Evolutionary conservation across 2,888 invertebrate genomes (phyloP).

Genomic region (Hemistola chrysoprasaria): DNA sequence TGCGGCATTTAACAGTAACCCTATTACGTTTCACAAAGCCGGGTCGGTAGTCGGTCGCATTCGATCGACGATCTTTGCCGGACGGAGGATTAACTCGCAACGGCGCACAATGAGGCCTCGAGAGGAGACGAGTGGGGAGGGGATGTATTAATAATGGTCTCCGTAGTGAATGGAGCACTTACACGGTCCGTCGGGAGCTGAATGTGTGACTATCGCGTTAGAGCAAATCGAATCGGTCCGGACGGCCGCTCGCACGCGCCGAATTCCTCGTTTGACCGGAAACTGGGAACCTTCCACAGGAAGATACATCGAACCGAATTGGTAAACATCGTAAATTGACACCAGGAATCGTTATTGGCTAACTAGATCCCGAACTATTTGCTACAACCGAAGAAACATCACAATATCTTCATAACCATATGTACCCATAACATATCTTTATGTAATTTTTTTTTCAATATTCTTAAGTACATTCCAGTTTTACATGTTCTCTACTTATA

Average conservation of each 20-base stretch:
- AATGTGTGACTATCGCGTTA: slow-evolving; percentile 78
- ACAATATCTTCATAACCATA: too few species aligned
- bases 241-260: slow-evolving; percentile 62
- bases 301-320: slow-evolving; percentile 45
- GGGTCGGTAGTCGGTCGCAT: slow-evolving; percentile 63
- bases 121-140: slow-evolving; percentile 65
- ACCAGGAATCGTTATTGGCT: slow-evolving; percentile 31
- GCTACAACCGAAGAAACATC: slow-evolving; percentile 1
- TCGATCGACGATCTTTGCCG: slow-evolving; percentile 74
- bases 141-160: slow-evolving; percentile 78
- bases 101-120: slow-evolving; percentile 69
- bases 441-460: too few species aligned
- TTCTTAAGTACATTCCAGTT: too few species aligned
- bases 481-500: too few species aligned
- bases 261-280: slow-evolving; percentile 65
- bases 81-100: slow-evolving; percentile 73
- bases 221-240: slow-evolving; percentile 77
- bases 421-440: too few species aligned
- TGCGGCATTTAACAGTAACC: slow-evolving; percentile 73
- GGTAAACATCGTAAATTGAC: slow-evolving; percentile 42
- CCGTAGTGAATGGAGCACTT: slow-evolving; percentile 77
- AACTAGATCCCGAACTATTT: slow-evolving; percentile 24
- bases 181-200: slow-evolving; percentile 74
- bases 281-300: slow-evolving; percentile 52
- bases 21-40: slow-evolving; percentile 74